Base-by-base conservation (phyloP, 2,797 vertebrate genomes). In the Rhyacichthys aspro region DNA sequence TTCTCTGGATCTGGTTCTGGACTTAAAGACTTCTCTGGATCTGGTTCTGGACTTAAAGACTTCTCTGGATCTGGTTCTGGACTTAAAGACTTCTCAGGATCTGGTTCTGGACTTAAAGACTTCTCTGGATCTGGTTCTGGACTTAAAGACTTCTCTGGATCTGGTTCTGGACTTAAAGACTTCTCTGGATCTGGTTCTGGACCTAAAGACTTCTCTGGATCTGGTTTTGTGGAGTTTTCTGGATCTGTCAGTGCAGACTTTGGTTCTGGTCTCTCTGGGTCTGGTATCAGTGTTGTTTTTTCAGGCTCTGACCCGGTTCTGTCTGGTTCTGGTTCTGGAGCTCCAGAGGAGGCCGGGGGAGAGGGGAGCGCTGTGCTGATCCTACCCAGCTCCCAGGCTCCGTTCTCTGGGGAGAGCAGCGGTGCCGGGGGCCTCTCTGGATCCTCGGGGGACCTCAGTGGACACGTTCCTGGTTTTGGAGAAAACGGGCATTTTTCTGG, bases 391-490 rank as follows among this genome's bases (percentile, higher is more conserved):
- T 46, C 38, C 48, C 60, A 81, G 57, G 82, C 47, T 36, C 36
- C 43, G 7, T 78, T 71, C 19, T 91, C 89, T 67, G 87, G 92
- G 55, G 87, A 85, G 42, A 70, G 81, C 44, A 93, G 82, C 55
- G n/a, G n/a, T n/a, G n/a, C n/a, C n/a, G 92, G 69, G 34, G 81
- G 83, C 44, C 8, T 53, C 28, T 66, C 63, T 63, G 82, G 79
- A 9, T 44, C 52, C 23, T 90, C 80, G 43, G 87, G n/a, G 7
- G 74, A 70, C 1, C 28, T 41, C 36, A 54, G 36, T 44, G 82
- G 63, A 10, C 60, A 58, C 63, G 77, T 74, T 18, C 88, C 83
- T 15, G 81, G n/a, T n/a, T n/a, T n/a, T n/a, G n/a, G n/a, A n/a
- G n/a, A n/a, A n/a, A n/a, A n/a, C n/a, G n/a, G 60, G 56, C 77